Evolutionary conservation across 1,140 invertebrate species (phyloP).

Genomic region (Palaemon carinicauda): DNA sequence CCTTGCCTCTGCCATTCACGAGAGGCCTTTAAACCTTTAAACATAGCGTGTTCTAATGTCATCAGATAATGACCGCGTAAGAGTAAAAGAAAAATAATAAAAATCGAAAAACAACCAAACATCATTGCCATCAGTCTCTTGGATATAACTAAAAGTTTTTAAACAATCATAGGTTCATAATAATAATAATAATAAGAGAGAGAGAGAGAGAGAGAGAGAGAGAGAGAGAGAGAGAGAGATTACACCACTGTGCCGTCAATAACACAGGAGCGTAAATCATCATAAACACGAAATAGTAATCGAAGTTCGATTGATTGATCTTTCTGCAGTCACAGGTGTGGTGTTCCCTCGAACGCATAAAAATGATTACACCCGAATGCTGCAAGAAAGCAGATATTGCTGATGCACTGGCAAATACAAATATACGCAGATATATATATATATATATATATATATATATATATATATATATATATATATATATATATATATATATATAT

Average conservation of each 20-base stretch:
- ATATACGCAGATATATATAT: neutral
- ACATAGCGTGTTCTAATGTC: neutral
- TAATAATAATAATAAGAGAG: neutral
- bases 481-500: neutral
- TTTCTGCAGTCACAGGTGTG: no score
- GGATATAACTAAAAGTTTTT: neutral
- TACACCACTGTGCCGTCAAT: no score
- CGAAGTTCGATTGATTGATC: no score
- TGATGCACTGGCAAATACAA: neutral
- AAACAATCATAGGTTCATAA: neutral
- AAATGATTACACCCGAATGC: no score
- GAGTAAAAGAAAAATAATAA: neutral
- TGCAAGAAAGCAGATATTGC: no score
- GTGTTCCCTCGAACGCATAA: no score
- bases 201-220: neutral
- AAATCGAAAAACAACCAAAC: neutral
- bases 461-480: neutral
- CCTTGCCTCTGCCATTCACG: no score
- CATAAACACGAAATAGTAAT: no score
- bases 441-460: slow-evolving; percentile 21
- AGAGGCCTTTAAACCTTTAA: no score
- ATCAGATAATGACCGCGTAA: neutral
- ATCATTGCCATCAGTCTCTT: no score
- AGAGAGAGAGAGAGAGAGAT: no score
- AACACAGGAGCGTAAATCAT: no score